Conservation (phyloP, 30 jellyfish, hydroid and myxozoan species). For the Hydractinia symbiolongicarpus region DNA sequence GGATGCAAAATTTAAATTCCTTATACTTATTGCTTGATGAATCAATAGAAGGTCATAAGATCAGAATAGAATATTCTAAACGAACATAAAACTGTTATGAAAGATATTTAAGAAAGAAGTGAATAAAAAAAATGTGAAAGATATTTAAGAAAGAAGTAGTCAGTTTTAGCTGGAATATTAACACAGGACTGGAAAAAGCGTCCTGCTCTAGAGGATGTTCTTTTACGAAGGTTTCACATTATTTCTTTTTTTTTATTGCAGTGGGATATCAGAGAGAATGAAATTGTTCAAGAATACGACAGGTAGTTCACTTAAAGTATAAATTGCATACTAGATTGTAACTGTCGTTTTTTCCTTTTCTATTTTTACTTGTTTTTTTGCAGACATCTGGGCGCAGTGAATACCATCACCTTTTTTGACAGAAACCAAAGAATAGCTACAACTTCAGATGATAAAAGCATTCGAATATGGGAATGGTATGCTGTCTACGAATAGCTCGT, state of each 20-base stretch:
- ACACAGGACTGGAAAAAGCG: too few relatives aligned
- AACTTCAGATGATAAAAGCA: slow-evolving; percentile 95
- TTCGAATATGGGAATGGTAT: slow-evolving; percentile 99
- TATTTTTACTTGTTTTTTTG: background rate
- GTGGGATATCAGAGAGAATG: slow-evolving; percentile 98
- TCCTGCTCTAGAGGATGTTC: too few relatives aligned
- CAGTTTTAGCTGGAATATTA: too few relatives aligned
- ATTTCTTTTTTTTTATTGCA: slow-evolving; percentile 20
- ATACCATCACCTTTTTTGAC: slow-evolving; percentile 90
- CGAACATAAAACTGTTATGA: too few relatives aligned
- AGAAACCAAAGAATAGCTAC: slow-evolving; percentile 90
- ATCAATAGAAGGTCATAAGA: too few relatives aligned
- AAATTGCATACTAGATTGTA: background rate
- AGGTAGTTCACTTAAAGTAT: slow-evolving; percentile 26
- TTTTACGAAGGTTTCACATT: too few relatives aligned
- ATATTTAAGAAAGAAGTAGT: too few relatives aligned
- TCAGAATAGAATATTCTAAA: too few relatives aligned
- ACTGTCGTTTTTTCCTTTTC: background rate
- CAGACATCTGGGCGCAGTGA: slow-evolving; percentile 97
- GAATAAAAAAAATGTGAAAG: too few relatives aligned
- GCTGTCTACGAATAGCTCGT: background rate
- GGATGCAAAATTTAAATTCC: too few relatives aligned
- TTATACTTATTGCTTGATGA: too few relatives aligned
- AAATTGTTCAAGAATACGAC: slow-evolving; percentile 97
- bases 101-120: too few relatives aligned